Conservation (phyloP, 2,113 vertebrate genomes). For the Stegostoma tigrinum region DNA sequence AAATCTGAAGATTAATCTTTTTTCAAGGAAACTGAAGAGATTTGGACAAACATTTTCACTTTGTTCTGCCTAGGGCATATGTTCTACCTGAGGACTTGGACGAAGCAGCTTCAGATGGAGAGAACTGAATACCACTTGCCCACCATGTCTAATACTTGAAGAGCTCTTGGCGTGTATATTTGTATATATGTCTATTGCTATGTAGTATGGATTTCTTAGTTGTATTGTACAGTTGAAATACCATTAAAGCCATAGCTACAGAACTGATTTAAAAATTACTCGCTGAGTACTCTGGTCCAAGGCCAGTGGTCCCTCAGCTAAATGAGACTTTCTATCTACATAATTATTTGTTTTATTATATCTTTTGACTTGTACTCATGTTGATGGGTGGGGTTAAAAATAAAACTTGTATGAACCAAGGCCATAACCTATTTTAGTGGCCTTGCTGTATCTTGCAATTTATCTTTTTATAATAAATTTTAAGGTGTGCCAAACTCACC, state of each 20-base stretch:
- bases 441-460: background rate
- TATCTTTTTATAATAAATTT: slow-evolving; percentile 4
- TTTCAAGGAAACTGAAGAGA: background rate
- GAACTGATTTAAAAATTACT: background rate
- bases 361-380: background rate
- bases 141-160: slow-evolving; percentile 19
- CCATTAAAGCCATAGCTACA: background rate
- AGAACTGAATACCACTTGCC: background rate
- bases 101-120: background rate
- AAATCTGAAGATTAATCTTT: background rate
- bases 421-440: background rate
- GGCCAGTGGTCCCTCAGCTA: background rate
- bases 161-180: slow-evolving; percentile 7
- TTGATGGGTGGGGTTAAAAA: background rate
- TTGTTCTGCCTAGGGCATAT: background rate
- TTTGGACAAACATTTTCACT: background rate
- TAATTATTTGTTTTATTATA: background rate
- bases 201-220: slow-evolving; percentile 17
- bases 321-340: background rate
- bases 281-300: background rate
- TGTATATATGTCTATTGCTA: slow-evolving; percentile 32
- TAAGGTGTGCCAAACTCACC: background rate
- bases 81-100: background rate
- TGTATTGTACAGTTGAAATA: slow-evolving; percentile 29
- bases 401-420: background rate